These are phyloP conservation scores for Holocentrus rufus DNA, from an alignment of 2,797 vertebrate genomes.

Conservation along the genomic window DNA sequence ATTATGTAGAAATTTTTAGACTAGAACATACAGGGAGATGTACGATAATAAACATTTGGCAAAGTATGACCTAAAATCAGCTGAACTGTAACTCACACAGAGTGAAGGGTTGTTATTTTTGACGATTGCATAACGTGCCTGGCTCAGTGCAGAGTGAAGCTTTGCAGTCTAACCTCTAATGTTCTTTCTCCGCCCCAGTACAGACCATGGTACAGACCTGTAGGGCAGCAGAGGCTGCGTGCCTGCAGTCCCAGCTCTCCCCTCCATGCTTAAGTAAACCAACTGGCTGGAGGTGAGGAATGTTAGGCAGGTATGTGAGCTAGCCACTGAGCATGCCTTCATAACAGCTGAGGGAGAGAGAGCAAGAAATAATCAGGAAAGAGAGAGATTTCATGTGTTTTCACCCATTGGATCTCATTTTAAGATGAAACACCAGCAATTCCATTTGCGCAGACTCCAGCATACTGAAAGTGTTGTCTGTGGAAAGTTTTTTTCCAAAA, in stretches of 20 bases:
- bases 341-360: background rate
- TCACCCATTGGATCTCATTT: background rate
- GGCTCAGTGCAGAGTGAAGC: constrained; percentile 1
- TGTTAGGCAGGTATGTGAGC: constrained; percentile 59
- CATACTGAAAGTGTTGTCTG: constrained; percentile 8
- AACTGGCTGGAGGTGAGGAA: constrained; percentile 47
- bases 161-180: constrained; percentile 2
- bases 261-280: constrained; percentile 7
- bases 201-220: constrained; percentile 31
- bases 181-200: constrained; percentile 10
- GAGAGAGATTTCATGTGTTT: constrained; percentile 20
- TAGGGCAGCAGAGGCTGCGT: constrained; percentile 8
- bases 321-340: background rate
- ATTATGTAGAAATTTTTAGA: background rate
- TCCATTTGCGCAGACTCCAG: background rate
- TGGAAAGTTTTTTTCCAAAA: constrained; percentile 17
- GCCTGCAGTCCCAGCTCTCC: background rate
- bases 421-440: background rate
- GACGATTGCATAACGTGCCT: constrained; percentile 42
- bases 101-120: constrained; percentile 35
- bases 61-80: background rate
- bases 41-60: too few relatives aligned
- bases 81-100: constrained; percentile 32
- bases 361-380: background rate
- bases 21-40: background rate